Percentiles rank a stretch among this genome's conserved stretches.
Evolutionary conservation across 2,888 invertebrate species (phyloP).

Genomic region (Andricus quercusramuli): DNA sequence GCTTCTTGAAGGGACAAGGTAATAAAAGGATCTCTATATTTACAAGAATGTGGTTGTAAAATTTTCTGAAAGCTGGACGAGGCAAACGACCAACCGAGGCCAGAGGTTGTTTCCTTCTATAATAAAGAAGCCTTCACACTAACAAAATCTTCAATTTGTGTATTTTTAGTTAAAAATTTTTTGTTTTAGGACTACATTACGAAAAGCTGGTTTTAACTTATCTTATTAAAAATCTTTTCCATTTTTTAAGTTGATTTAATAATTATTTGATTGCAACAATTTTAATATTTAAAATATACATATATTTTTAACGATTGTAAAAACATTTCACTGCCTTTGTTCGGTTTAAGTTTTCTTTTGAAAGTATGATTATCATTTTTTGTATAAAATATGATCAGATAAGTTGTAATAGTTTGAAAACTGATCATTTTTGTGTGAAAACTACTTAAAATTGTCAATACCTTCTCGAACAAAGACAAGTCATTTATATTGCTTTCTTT

Average conservation of each 20-base stretch:
- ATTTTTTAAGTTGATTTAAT: neutral
- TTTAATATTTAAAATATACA: neutral
- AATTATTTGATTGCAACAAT: neutral
- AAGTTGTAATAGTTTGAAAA: neutral
- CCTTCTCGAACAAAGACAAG: neutral
- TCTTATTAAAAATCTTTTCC: neutral
- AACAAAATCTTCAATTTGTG: slow-evolving; percentile 1
- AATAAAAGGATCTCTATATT: slow-evolving; percentile 27
- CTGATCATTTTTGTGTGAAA: neutral
- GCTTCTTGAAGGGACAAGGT: slow-evolving; percentile 3
- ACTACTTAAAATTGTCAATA: slow-evolving; percentile 20
- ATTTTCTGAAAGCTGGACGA: slow-evolving; percentile 34
- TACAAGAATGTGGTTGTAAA: slow-evolving; percentile 40
- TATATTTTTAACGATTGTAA: neutral
- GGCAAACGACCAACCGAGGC: slow-evolving; percentile 41
- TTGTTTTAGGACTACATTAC: neutral
- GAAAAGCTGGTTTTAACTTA: neutral
- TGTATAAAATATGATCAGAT: neutral
- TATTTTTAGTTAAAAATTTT: slow-evolving; percentile 5
- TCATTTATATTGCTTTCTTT: slow-evolving; percentile 10
- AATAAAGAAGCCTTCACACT: slow-evolving; percentile 39
- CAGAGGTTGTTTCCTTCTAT: slow-evolving; percentile 35
- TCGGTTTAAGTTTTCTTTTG: neutral
- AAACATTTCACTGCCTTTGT: neutral
- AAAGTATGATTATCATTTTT: neutral